Conservation (phyloP, 2,113 vertebrate species). For the Planiliza haematocheilus region DNA sequence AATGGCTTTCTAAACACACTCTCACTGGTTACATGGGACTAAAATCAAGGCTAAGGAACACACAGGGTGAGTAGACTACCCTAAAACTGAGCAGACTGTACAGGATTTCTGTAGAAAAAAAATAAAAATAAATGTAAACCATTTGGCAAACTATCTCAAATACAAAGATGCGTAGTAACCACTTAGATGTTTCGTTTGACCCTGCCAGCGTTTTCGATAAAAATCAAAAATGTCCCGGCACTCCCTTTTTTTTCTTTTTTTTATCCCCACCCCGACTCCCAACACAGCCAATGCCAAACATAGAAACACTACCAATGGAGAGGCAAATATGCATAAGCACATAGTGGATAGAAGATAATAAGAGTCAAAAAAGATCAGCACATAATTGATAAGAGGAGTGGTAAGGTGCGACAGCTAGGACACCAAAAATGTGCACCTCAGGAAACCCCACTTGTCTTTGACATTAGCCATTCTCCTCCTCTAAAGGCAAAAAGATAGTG, state of each 20-base stretch:
- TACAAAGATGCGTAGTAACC: neutral
- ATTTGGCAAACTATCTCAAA: constrained; percentile 30
- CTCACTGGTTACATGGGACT: neutral
- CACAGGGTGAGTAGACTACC: neutral
- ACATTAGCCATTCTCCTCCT: constrained; percentile 31
- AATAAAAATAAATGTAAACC: constrained; percentile 18
- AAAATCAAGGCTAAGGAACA: constrained; percentile 5
- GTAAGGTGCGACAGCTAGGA: constrained; percentile 6
- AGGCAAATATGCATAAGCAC: constrained; percentile 36
- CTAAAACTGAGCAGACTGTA: constrained; percentile 1
- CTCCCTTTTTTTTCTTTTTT: too few relatives aligned
- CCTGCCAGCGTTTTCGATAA: constrained; percentile 5
- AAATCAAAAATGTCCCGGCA: constrained; percentile 30
- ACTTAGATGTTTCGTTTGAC: constrained; percentile 22
- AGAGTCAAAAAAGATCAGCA: constrained; percentile 18
- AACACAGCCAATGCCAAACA: constrained; percentile 29
- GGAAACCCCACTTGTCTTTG: constrained; percentile 19
- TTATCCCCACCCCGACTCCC: neutral
- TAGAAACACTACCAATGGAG: constrained; percentile 55
- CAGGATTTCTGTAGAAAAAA: constrained; percentile 4
- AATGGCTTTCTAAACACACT: constrained; percentile 21
- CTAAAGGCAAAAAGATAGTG: constrained; percentile 36
- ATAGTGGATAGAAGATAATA: constrained; percentile 22
- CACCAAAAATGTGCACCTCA: constrained; percentile 29
- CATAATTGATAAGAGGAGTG: neutral